Conservation (phyloP, 1,140 invertebrate genomes). For the Drosophila erecta region DNA sequence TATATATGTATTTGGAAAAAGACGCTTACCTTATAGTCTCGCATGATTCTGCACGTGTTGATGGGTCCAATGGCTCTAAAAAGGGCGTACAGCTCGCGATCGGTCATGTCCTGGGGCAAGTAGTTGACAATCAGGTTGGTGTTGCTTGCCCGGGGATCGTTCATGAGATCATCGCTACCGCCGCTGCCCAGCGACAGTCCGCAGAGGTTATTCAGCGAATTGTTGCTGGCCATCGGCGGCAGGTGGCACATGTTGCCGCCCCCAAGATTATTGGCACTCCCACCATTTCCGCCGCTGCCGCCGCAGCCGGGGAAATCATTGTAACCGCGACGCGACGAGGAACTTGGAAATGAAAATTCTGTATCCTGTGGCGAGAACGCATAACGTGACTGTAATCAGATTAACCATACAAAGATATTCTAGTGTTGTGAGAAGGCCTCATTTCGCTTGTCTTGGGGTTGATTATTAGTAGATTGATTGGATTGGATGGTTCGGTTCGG, state of each 20-base stretch:
- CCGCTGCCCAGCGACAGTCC: slow-evolving; percentile 69
- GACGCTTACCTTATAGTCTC: slow-evolving; percentile 91
- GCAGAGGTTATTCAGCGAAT: slow-evolving; percentile 79
- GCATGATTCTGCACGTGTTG: slow-evolving; percentile 95
- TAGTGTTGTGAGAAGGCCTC: slow-evolving; percentile 80
- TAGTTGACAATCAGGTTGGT: slow-evolving; percentile 98
- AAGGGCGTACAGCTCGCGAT: slow-evolving; percentile 94
- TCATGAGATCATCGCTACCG: slow-evolving; percentile 68
- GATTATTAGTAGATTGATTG: slow-evolving; percentile 22
- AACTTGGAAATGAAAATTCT: slow-evolving; percentile 84
- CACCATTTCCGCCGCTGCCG: slow-evolving; percentile 64
- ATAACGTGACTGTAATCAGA: slow-evolving; percentile 84
- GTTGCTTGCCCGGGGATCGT: slow-evolving; percentile 70
- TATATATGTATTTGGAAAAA: neutral
- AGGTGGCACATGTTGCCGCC: slow-evolving; percentile 78
- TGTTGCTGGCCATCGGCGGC: slow-evolving; percentile 79
- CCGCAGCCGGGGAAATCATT: slow-evolving; percentile 76
- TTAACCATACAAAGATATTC: slow-evolving; percentile 80
- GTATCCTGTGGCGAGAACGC: slow-evolving; percentile 85
- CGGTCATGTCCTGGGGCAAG: slow-evolving; percentile 96
- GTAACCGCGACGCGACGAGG: slow-evolving; percentile 77
- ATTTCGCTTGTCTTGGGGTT: slow-evolving; percentile 53
- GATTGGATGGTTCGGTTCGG: slow-evolving; percentile 20
- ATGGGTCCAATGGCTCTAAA: slow-evolving; percentile 94
- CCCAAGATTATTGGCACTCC: slow-evolving; percentile 70